These are phyloP conservation scores for Tolypeutes matacus DNA, from an alignment of 2,797 vertebrate genomes.

Conservation along the genomic window DNA sequence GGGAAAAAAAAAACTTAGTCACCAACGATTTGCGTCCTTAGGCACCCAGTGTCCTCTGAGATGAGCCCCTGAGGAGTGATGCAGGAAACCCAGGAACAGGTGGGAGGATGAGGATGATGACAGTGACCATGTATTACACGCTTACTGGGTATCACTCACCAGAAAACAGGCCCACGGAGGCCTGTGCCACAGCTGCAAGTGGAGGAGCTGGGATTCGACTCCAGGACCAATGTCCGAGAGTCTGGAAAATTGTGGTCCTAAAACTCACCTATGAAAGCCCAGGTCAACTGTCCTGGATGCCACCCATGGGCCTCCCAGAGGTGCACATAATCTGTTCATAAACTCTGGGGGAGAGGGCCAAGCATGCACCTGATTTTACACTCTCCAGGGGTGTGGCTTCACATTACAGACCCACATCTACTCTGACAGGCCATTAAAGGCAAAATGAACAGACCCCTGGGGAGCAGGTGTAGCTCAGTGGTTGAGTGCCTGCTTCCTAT, in stretches of 20 bases:
- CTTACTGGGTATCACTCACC: not conserved
- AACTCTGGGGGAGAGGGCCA: not conserved
- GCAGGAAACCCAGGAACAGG: not conserved
- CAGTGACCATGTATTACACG: not conserved
- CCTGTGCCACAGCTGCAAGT: not conserved
- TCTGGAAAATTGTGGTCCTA: not conserved
- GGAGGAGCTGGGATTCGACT: not conserved
- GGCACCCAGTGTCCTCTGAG: not conserved
- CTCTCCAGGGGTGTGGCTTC: not conserved
- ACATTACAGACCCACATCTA: not conserved
- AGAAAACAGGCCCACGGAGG: not conserved
- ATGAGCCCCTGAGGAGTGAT: not conserved
- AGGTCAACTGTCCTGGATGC: not conserved
- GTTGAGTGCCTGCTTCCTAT: too few species aligned
- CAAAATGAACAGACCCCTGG: not conserved
- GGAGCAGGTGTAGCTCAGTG: too few species aligned
- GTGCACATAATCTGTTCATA: not conserved
- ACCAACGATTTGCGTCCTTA: not conserved
- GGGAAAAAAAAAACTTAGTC: not conserved
- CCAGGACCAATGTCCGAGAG: not conserved
- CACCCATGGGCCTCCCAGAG: constrained; percentile 36
- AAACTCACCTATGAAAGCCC: not conserved
- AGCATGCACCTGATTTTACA: not conserved
- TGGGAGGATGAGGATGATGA: not conserved
- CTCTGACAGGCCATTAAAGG: not conserved